Evolutionary conservation across 2,113 vertebrate genomes (phyloP).

Genomic region (Aldabrachelys gigantea): DNA sequence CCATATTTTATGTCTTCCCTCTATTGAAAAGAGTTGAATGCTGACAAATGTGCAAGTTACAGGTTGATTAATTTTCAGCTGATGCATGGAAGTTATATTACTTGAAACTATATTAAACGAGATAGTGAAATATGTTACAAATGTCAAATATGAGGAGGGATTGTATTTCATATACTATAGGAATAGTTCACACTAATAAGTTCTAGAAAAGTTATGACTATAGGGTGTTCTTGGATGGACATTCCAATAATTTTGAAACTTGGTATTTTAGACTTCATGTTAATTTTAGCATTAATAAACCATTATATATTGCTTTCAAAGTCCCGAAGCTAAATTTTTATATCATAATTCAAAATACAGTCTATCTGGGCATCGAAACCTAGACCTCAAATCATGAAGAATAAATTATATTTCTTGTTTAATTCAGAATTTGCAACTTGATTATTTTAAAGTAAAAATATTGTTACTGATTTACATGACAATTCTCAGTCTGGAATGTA

Average conservation of each 20-base stretch:
- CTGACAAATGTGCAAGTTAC: conserved; percentile 1
- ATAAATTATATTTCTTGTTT: not conserved
- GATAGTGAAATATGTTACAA: not conserved
- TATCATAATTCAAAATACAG: not conserved
- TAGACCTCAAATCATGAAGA: not conserved
- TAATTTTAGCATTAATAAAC: not conserved
- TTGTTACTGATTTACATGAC: not conserved
- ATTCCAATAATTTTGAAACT: not conserved
- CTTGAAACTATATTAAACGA: conserved; percentile 22
- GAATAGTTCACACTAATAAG: not conserved
- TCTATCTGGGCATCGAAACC: not conserved
- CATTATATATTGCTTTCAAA: not conserved
- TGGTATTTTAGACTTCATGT: not conserved
- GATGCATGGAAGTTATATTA: not conserved
- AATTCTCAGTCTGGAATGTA: not conserved
- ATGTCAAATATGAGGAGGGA: not conserved
- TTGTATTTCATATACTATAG: not conserved
- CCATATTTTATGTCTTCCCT: not conserved
- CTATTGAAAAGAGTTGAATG: not conserved
- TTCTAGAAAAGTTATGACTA: not conserved
- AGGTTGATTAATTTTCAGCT: conserved; percentile 39
- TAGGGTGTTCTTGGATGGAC: not conserved
- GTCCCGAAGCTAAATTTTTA: not conserved
- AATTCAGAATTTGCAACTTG: not conserved
- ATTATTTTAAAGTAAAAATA: not conserved